Base-by-base conservation (phyloP, 2,113 vertebrate species). In the Notechis scutatus region DNA sequence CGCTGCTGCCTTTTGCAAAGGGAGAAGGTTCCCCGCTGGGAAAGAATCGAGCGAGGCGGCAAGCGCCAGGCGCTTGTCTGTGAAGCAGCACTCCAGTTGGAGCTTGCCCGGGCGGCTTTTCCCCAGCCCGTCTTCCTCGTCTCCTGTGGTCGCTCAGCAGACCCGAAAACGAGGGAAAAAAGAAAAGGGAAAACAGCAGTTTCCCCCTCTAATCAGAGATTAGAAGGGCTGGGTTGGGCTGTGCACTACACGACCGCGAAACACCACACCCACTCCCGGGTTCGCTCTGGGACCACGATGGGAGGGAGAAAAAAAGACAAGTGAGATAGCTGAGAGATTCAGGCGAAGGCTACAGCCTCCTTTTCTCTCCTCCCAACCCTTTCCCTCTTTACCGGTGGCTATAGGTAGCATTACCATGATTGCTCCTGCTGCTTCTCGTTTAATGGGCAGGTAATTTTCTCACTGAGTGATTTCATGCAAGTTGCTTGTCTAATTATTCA, bases 371-470 rank as follows among this genome's bases (percentile, higher is more conserved):
- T 29, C 4, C 34, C 55, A 12, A 2, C 23, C 29, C 18, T 20
- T 7, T 55, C 93, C 50, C 89, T 93, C 91, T 88, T 91, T 87
- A 52, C 91, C 6, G 92, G 91, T 92, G 94, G 93, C 50, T 91
- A 24, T 93, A 94, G 97, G 96, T 96, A 93, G 94, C 87, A 94
- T 94, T 93, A 59, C 89, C 96, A 85, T 85, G 91, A 92, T 87
- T 5, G 95, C 94, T 94, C 89, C 92, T 91, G 5, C 89, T 14
- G 95, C 96, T 93, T 90, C 95, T 94, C 74, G 4, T 93, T 95
- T 95, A 97, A 97, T 21, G 95, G 96, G 96, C 97, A 97, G 97
- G 96, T 97, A 95, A 96, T 97, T 97, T 97, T 96, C 96, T 96
- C 95, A 93, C 96, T 95, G 96, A 97, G 95, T 93, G 97, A 95